These are phyloP conservation scores for Pseudorectes ferrugineus DNA, from an alignment of 2,113 vertebrate genomes.

Conservation along the genomic window DNA sequence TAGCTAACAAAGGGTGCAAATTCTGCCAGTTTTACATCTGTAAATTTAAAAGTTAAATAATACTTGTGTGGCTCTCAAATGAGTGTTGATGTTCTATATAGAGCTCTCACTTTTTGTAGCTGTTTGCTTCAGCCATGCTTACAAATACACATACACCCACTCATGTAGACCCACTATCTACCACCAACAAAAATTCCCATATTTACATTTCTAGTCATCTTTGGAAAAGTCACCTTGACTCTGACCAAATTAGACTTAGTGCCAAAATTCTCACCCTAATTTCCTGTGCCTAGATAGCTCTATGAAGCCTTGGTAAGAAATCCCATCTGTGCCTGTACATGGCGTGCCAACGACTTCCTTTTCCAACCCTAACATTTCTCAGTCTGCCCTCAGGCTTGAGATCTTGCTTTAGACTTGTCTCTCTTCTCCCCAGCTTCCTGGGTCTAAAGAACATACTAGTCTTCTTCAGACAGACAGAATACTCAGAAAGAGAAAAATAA, in stretches of 20 bases:
- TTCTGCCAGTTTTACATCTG: not conserved
- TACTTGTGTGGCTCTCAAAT: not conserved
- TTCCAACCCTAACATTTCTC: not conserved
- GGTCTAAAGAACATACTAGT: not conserved
- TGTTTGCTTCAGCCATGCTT: not conserved
- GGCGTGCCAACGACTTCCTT: not conserved
- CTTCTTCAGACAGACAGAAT: not conserved
- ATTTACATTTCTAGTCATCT: not conserved
- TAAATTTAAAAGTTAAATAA: not conserved
- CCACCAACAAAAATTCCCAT: not conserved
- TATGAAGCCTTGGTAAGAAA: not conserved
- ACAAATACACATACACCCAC: rapidly evolving
- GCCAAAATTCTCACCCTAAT: not conserved
- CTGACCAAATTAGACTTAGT: not conserved
- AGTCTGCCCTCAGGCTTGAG: not conserved
- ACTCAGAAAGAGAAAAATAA: not conserved
- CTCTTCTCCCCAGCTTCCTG: not conserved
- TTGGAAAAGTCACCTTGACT: not conserved
- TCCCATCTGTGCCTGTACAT: not conserved
- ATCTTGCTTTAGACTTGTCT: not conserved
- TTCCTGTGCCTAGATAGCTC: not conserved
- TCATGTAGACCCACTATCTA: not conserved
- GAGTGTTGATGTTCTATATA: not conserved
- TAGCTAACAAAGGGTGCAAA: not conserved
- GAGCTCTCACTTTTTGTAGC: not conserved